These are phyloP conservation scores for Bombyx mori DNA, from an alignment of 1,140 invertebrate genomes.

Conservation along the genomic window DNA sequence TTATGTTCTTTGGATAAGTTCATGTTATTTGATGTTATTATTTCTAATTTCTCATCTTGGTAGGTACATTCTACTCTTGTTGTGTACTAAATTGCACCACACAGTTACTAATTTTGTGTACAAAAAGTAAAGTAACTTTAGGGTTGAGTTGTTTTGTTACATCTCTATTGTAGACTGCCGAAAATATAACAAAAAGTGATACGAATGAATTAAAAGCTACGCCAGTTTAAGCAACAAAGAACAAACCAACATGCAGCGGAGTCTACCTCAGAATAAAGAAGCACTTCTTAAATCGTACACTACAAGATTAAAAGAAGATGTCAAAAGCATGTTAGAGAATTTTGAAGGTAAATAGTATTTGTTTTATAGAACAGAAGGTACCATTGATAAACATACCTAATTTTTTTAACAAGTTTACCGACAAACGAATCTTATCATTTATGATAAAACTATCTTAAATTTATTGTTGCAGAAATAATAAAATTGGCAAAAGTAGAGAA, in stretches of 20 bases:
- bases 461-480: slow-evolving; percentile 84
- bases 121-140: too few relatives aligned
- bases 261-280: slow-evolving; percentile 92
- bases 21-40: too few relatives aligned
- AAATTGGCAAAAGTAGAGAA: slow-evolving; percentile 94
- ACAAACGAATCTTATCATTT: neutral
- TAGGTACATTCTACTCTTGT: too few relatives aligned
- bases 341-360: slow-evolving; percentile 82
- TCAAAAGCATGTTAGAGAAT: slow-evolving; percentile 97
- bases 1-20: too few relatives aligned
- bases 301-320: slow-evolving; percentile 93
- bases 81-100: too few relatives aligned
- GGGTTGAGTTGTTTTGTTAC: too few relatives aligned
- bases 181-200: too few relatives aligned
- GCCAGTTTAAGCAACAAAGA: neutral
- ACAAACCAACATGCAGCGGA: slow-evolving; percentile 67
- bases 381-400: neutral
- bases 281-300: slow-evolving; percentile 94
- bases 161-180: too few relatives aligned
- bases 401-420: too few relatives aligned
- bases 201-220: neutral
- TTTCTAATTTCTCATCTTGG: too few relatives aligned
- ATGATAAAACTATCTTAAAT: neutral
- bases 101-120: too few relatives aligned
- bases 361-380: neutral